Percentiles rank a stretch among this genome's conserved stretches.
Evolutionary conservation across 2,113 vertebrate genomes (phyloP).

Genomic region (Burhinus bistriatus): DNA sequence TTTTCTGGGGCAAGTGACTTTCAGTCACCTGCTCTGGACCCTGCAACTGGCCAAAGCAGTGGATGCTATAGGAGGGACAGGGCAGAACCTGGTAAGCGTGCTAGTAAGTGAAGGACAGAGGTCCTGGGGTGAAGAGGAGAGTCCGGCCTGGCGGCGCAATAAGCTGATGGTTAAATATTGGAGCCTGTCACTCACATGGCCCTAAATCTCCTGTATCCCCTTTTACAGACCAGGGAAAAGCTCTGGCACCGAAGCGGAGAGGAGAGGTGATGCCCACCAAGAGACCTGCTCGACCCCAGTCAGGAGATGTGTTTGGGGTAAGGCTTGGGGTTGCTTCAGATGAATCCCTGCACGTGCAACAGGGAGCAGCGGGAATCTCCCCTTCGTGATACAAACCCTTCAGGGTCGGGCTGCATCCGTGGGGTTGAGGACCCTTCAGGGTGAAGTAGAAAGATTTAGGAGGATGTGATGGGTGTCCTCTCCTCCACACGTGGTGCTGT

Average conservation of each 20-base stretch:
- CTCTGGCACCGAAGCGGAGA: neutral
- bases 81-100: neutral
- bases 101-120: neutral
- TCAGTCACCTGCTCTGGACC: neutral
- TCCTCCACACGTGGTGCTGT: neutral
- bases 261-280: neutral
- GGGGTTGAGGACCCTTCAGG: neutral
- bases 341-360: neutral
- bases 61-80: neutral
- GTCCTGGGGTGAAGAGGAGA: neutral
- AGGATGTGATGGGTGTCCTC: neutral
- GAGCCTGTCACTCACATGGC: neutral
- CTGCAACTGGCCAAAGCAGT: neutral
- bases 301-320: rapidly evolving
- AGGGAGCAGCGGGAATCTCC: neutral
- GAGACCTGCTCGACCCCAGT: neutral
- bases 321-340: neutral
- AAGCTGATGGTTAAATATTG: neutral
- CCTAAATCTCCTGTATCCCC: neutral
- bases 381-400: neutral
- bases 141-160: neutral
- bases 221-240: neutral
- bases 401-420: neutral
- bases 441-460: neutral
- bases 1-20: neutral